Percentiles rank a stretch among this genome's conserved stretches.
phyloP scores from a whole-genome alignment of 2,888 invertebrate genomes.

The Coelogynopora nodosa region DNA sequence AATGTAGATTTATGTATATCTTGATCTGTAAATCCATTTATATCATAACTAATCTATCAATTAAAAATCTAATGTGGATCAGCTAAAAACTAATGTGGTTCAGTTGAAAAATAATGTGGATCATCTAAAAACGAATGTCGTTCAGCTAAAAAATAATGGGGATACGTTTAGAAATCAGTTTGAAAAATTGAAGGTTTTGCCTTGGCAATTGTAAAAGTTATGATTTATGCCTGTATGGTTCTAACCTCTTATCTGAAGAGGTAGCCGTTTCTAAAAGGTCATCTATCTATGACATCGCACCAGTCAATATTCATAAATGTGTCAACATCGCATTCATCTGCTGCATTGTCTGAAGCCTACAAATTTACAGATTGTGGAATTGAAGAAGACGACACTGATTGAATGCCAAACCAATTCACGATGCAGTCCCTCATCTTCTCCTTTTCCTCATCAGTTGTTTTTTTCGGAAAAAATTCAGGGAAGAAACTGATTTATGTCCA shows the following conservation, averaged over 20 bases:
- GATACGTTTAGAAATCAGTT: neutral
- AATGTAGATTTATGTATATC: neutral
- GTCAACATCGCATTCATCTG: neutral
- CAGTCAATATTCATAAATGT: neutral
- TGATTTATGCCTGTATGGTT: neutral
- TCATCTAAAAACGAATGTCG: neutral
- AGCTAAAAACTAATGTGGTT: neutral
- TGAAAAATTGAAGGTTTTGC: neutral
- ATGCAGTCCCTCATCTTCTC: neutral
- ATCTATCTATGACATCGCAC: neutral
- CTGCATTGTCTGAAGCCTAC: neutral
- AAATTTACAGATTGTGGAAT: neutral
- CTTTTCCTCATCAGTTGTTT: neutral
- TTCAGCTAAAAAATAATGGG: neutral
- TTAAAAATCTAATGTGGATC: neutral
- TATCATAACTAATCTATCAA: neutral
- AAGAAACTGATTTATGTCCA: neutral
- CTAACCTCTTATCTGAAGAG: neutral
- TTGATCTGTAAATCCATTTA: neutral
- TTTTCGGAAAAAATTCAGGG: neutral
- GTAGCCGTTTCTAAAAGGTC: neutral
- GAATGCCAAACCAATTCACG: neutral
- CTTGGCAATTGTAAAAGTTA: neutral
- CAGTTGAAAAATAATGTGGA: neutral
- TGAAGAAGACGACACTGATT: neutral